These are phyloP conservation scores for Schrankia costaestrigalis DNA, from an alignment of 2,888 invertebrate genomes.

Conservation along the genomic window DNA sequence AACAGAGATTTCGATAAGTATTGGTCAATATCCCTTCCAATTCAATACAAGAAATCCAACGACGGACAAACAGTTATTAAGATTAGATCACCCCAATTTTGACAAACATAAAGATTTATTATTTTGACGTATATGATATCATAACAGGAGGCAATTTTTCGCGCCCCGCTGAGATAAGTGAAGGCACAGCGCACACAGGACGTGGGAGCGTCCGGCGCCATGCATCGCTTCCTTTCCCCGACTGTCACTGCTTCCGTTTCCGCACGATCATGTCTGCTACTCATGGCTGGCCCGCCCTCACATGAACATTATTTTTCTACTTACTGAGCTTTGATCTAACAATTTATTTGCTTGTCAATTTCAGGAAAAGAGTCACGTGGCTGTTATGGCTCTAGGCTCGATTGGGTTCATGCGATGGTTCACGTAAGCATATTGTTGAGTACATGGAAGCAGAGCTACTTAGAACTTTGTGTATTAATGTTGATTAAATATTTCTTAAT, in stretches of 20 bases:
- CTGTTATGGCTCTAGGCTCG: slow-evolving; percentile 41
- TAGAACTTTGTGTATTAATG: no score
- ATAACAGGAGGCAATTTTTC: slow-evolving; percentile 45
- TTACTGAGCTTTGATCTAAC: slow-evolving; percentile 64
- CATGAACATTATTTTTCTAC: slow-evolving; percentile 59
- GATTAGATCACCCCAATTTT: neutral
- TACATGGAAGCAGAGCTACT: neutral
- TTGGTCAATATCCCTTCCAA: no score
- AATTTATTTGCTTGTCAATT: slow-evolving; percentile 78
- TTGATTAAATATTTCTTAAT: no score
- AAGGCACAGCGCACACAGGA: slow-evolving; percentile 66
- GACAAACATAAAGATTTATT: slow-evolving; percentile 2
- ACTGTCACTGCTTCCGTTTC: slow-evolving; percentile 73
- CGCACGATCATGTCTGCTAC: slow-evolving; percentile 56
- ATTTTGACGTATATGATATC: slow-evolving; percentile 32
- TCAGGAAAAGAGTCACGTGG: slow-evolving; percentile 75
- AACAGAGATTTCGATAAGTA: no score
- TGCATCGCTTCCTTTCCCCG: slow-evolving; percentile 67
- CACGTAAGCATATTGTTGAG: neutral
- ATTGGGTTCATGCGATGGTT: slow-evolving; percentile 46
- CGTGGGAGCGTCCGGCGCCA: slow-evolving; percentile 70
- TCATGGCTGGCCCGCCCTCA: slow-evolving; percentile 55
- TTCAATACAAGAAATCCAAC: no score
- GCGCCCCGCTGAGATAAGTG: slow-evolving; percentile 74
- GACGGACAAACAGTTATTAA: no score